phyloP scores from a whole-genome alignment of 2,888 invertebrate genomes.

The Cistogaster globosa region DNA sequence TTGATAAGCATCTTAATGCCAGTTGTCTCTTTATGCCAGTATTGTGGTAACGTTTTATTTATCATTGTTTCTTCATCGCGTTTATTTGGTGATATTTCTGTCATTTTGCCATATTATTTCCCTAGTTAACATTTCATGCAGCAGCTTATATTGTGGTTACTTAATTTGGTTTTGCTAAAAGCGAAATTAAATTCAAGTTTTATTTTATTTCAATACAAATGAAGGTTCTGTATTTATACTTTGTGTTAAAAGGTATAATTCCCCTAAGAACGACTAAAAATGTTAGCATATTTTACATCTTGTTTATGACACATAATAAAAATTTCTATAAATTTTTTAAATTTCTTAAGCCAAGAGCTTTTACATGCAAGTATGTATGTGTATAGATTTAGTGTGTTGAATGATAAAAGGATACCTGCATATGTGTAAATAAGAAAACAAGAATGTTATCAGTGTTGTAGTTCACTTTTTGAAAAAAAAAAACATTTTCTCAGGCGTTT shows the following conservation, averaged over 20 bases:
- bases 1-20: conserved; percentile 66
- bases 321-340: conserved; percentile 47
- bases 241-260: conserved; percentile 33
- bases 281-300: conserved; percentile 63
- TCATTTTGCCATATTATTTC: conserved; percentile 34
- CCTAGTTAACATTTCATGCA: conserved; percentile 29
- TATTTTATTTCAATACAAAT: background rate
- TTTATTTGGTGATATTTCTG: conserved; percentile 13
- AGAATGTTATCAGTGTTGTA: no score
- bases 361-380: background rate
- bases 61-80: conserved; percentile 14
- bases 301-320: conserved; percentile 66
- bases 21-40: conserved; percentile 43
- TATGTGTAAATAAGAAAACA: no score
- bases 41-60: conserved; percentile 33
- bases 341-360: conserved; percentile 20
- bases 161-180: conserved; percentile 23
- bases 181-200: background rate
- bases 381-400: background rate
- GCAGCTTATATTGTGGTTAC: conserved; percentile 44
- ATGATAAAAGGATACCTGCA: no score
- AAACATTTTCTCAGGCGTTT: no score
- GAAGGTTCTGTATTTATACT: conserved; percentile 1
- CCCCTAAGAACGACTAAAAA: conserved; percentile 15
- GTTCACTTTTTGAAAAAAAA: no score